A percentile compares a stretch with the other conserved stretches of the same genome.
Evolutionary conservation across 2,888 invertebrate species (phyloP).

Genomic region (Drosophila setosimentum): DNA sequence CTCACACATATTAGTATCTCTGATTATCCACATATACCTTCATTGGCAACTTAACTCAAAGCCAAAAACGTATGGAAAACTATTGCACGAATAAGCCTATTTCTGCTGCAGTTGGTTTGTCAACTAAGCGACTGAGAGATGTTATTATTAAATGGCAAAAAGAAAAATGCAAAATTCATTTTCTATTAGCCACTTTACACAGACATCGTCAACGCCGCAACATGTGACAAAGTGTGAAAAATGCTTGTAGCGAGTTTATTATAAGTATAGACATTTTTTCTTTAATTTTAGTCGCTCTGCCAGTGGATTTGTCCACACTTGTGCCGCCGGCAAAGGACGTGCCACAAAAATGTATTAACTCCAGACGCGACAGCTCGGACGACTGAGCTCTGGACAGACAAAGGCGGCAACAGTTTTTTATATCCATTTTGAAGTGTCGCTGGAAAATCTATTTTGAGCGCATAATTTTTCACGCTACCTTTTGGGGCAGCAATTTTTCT

Average conservation of each 20-base stretch:
- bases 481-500: constrained; percentile 36
- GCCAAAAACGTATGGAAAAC: not conserved
- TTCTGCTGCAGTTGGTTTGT: constrained; percentile 6
- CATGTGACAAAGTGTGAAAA: constrained; percentile 74
- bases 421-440: constrained; percentile 44
- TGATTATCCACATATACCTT: not conserved
- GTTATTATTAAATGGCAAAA: constrained; percentile 30
- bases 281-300: constrained; percentile 33
- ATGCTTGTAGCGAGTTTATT: constrained; percentile 60
- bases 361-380: constrained; percentile 61
- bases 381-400: constrained; percentile 33
- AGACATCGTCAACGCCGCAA: constrained; percentile 24
- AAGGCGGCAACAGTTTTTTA: constrained; percentile 16
- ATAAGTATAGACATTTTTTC: constrained; percentile 38
- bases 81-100: constrained; percentile 9
- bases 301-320: constrained; percentile 54
- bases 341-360: constrained; percentile 71
- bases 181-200: constrained; percentile 24
- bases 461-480: constrained; percentile 76
- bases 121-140: constrained; percentile 17
- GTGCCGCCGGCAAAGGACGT: constrained; percentile 62
- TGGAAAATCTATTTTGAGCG: constrained; percentile 74
- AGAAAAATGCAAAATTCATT: constrained; percentile 30
- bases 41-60: not conserved
- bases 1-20: not conserved